Base-by-base conservation (phyloP, 2,797 vertebrate genomes). In the Hypotaenidia philippensis region DNA sequence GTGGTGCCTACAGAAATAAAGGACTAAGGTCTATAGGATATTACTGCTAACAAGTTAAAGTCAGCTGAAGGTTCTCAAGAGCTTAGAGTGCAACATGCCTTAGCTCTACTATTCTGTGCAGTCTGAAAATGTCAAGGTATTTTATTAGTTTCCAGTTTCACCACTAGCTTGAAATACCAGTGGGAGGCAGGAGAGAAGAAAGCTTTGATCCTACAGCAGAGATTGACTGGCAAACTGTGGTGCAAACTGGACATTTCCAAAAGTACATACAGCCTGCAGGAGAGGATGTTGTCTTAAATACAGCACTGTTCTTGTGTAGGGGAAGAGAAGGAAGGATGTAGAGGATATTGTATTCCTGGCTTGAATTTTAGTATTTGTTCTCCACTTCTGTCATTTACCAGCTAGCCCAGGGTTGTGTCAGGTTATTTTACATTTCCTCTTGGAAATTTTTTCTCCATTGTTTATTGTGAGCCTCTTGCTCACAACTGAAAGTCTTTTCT, bases 311-410 rank as follows among this genome's bases (percentile, higher is more conserved):
- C 77, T 61, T 59, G 26, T 66, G 17, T 17, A 36, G 49, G n/a
- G 56, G 41, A 83, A 77, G 47, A 87, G 60, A 68, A 94, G 91
- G 94, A 95, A 96, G 95, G 92, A 87, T 83, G 61, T 89, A 56
- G 83, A 10, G 7, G 25, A 56, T 66, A 68, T 44, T 80, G 36
- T 63, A 55, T 77, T 93, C 52, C 76, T 83, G 66, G 59, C 60
- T 80, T 80, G 59, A 87, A 74, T 90, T 93, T 80, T 64, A 70
- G 72, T 53, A 44, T 82, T 93, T 94, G 63, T 95, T 90, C 74
- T 94, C 32, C 15, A 40, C 23, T 84, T 92, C 45, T 92, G 44
- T 76, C 2, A 4, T 32, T 56, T 74, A 34, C 77, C 63, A 87
- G 47, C 63, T 94, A 79, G 70, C 19, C 10, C 60, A 80, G 87